A percentile compares a stretch with the other conserved stretches of the same genome.
Evolutionary conservation across 2,113 vertebrate species (phyloP).

Genomic region (Marcusenius ussheri): DNA sequence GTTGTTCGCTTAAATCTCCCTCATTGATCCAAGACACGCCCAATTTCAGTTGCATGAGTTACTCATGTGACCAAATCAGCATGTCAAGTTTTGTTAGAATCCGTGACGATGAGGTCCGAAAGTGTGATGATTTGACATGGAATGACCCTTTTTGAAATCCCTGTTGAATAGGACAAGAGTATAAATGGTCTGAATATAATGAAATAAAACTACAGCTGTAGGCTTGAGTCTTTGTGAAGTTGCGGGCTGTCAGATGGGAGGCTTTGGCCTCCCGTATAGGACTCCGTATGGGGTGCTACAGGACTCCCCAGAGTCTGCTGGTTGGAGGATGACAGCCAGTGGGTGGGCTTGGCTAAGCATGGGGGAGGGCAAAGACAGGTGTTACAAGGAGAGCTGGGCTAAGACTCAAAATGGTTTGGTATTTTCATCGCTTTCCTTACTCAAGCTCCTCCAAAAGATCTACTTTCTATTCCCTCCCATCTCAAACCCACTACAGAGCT

Average conservation of each 20-base stretch:
- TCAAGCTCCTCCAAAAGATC: not conserved
- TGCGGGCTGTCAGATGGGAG: not conserved
- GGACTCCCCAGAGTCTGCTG: not conserved
- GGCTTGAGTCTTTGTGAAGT: not conserved
- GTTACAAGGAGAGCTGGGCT: not conserved
- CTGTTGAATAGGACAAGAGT: not conserved
- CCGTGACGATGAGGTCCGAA: no score
- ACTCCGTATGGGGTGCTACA: not conserved
- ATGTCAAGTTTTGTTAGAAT: no score
- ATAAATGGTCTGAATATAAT: not conserved
- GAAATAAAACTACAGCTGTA: not conserved
- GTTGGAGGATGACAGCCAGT: not conserved
- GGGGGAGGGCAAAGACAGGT: not conserved
- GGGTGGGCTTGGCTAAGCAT: not conserved
- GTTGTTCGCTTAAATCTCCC: no score
- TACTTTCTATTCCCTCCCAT: not conserved
- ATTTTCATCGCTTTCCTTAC: not conserved
- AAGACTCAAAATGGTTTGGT: not conserved
- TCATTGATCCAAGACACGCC: no score
- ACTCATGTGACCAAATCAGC: no score
- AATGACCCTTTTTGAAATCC: not conserved
- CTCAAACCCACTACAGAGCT: not conserved
- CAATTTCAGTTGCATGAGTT: no score
- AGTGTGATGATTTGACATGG: no score
- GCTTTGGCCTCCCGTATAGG: not conserved